Percentiles rank a stretch among this genome's conserved stretches.
Conservation (phyloP, 2,888 invertebrate genomes). For the Parthenolecanium corni region DNA sequence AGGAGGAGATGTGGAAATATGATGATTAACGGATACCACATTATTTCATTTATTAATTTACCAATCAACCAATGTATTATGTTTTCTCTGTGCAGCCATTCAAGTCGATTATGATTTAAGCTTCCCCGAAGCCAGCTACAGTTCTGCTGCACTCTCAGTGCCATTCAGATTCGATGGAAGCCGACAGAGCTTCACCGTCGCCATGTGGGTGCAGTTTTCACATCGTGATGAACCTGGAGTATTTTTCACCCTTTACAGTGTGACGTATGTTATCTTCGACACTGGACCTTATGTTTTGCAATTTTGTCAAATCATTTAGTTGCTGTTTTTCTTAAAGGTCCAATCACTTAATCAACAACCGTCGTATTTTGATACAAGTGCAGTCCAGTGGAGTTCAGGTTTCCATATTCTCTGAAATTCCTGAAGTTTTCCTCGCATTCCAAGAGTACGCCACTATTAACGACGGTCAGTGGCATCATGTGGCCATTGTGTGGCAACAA, state of each 20-base stretch:
- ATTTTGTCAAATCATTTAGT: neutral
- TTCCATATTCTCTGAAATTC: constrained; percentile 73
- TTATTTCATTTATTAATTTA: too few species aligned
- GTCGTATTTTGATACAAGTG: constrained; percentile 75
- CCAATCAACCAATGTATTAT: too few species aligned
- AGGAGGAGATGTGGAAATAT: too few species aligned
- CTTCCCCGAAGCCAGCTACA: constrained; percentile 81
- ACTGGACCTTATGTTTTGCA: neutral
- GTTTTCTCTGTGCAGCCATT: constrained; percentile 62
- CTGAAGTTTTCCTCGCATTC: constrained; percentile 81
- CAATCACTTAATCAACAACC: constrained; percentile 61
- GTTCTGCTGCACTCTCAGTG: constrained; percentile 83
- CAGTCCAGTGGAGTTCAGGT: constrained; percentile 89
- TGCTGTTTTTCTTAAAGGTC: constrained; percentile 45
- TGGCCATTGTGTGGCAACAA: constrained; percentile 90
- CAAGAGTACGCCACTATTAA: constrained; percentile 85
- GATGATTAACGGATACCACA: too few species aligned
- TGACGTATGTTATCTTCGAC: constrained; percentile 53
- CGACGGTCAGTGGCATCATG: constrained; percentile 94
- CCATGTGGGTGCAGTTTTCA: constrained; percentile 93
- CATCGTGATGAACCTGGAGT: constrained; percentile 83
- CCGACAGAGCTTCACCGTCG: constrained; percentile 70
- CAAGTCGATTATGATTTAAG: constrained; percentile 96
- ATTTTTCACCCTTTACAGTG: constrained; percentile 85
- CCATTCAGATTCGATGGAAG: constrained; percentile 69